Evolutionary conservation across 2,797 vertebrate genomes (phyloP).

Genomic region (Ispidina picta): DNA sequence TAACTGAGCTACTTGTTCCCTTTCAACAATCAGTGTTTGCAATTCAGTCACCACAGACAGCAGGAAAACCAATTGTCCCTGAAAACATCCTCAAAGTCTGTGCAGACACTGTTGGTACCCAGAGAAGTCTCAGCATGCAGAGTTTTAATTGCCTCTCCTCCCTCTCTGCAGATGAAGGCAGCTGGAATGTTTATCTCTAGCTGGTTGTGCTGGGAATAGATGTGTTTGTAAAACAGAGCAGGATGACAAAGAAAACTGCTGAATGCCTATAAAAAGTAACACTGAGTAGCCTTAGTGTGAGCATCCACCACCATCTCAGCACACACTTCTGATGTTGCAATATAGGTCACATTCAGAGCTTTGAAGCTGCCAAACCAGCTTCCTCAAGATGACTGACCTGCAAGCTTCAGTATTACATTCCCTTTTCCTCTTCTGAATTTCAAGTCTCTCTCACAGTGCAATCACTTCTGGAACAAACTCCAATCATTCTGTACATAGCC

Average conservation of each 20-base stretch:
- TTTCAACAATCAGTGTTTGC: neutral
- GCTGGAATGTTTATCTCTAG: neutral
- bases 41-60: neutral
- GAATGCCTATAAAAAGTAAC: neutral
- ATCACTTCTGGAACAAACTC: neutral
- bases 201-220: neutral
- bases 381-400: neutral
- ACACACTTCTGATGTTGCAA: neutral
- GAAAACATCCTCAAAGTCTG: neutral
- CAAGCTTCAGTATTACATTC: neutral
- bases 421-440: neutral
- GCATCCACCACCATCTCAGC: neutral
- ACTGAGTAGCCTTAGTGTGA: neutral
- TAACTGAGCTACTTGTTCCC: neutral
- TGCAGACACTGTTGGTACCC: neutral
- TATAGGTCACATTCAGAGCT: neutral
- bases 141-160: constrained; percentile 26
- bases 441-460: neutral
- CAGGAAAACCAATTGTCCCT: neutral
- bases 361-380: neutral
- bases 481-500: neutral
- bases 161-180: neutral
- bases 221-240: neutral
- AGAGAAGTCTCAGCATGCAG: constrained; percentile 31
- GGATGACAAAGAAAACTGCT: neutral